phyloP scores from a whole-genome alignment of 2,113 vertebrate genomes.

The Xenopus borealis region DNA sequence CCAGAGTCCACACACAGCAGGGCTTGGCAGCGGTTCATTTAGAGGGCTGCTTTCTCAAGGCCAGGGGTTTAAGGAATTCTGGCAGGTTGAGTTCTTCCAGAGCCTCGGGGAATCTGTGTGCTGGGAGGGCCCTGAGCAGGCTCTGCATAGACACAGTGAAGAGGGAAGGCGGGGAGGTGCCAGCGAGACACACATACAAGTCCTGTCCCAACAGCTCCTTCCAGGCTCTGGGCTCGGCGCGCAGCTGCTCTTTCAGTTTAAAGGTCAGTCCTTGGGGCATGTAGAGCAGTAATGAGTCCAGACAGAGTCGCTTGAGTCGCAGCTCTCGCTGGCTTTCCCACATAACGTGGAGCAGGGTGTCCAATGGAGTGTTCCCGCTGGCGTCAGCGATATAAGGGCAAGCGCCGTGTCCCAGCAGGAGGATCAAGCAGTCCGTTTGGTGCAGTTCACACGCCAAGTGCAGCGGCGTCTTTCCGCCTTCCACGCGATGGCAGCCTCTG shows the following conservation, averaged over 20 bases:
- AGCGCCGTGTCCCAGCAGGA: slow-evolving; percentile 80
- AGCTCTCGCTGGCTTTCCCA: slow-evolving; percentile 47
- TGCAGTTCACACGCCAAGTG: slow-evolving; percentile 82
- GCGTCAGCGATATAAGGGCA: slow-evolving; percentile 63
- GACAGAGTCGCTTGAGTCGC: slow-evolving; percentile 67
- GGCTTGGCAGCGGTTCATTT: not conserved
- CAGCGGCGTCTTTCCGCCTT: slow-evolving; percentile 77
- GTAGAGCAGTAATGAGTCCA: slow-evolving; percentile 83
- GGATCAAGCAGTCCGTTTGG: slow-evolving; percentile 75
- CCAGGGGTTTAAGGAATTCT: slow-evolving; percentile 78
- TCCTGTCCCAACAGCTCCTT: slow-evolving; percentile 73
- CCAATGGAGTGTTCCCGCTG: slow-evolving; percentile 67
- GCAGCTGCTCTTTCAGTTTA: slow-evolving; percentile 62
- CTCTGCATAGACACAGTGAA: slow-evolving; percentile 81
- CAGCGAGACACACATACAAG: slow-evolving; percentile 77
- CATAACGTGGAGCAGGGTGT: slow-evolving; percentile 74
- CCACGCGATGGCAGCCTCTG: slow-evolving; percentile 73
- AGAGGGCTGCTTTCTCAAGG: slow-evolving; percentile 56
- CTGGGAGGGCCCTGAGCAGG: slow-evolving; percentile 74
- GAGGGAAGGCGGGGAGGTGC: slow-evolving; percentile 73
- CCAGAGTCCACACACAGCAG: not conserved
- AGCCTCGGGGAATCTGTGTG: slow-evolving; percentile 72
- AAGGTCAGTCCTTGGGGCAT: slow-evolving; percentile 62
- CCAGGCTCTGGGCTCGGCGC: slow-evolving; percentile 70
- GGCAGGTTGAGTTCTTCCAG: slow-evolving; percentile 77